These are phyloP conservation scores for Dasypolia templi DNA, from an alignment of 2,888 invertebrate species.

Conservation along the genomic window DNA sequence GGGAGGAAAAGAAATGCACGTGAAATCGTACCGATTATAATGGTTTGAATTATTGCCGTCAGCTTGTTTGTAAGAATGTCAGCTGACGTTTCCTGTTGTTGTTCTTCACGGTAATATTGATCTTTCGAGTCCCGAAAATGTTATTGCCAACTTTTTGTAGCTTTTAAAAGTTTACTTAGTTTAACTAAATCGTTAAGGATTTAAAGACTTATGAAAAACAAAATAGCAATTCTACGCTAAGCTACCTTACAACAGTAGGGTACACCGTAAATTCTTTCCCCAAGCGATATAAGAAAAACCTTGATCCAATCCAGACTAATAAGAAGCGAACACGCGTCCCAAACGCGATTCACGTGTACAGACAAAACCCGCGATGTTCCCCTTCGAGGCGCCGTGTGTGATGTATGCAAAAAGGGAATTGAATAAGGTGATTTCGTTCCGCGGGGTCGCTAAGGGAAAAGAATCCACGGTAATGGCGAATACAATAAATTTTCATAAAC, in stretches of 20 bases:
- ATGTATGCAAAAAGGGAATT: constrained; percentile 91
- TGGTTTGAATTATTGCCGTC: constrained; percentile 39
- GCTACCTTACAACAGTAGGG: constrained; percentile 18
- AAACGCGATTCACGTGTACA: constrained; percentile 90
- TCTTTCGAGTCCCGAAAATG: background rate
- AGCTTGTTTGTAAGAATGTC: constrained; percentile 44
- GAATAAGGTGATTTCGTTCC: constrained; percentile 90
- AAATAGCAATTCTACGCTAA: constrained; percentile 11
- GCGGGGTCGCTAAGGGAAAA: constrained; percentile 88
- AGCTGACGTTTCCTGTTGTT: constrained; percentile 46
- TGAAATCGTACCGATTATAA: constrained; percentile 40
- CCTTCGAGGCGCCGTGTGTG: constrained; percentile 86
- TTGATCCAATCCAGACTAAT: constrained; percentile 88
- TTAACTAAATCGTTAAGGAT: background rate
- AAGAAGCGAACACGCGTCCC: constrained; percentile 87
- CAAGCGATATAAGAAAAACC: constrained; percentile 84
- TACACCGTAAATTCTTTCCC: constrained; percentile 62
- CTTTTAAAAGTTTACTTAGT: background rate
- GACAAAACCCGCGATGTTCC: constrained; percentile 85
- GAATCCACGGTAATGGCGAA: constrained; percentile 90
- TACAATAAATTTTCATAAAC: constrained; percentile 91
- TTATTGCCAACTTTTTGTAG: background rate
- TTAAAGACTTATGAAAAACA: background rate
- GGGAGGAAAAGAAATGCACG: constrained; percentile 51
- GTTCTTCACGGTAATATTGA: constrained; percentile 1